Base-by-base conservation (phyloP, 2,888 invertebrate species). In the Halocaridina rubra region DNA sequence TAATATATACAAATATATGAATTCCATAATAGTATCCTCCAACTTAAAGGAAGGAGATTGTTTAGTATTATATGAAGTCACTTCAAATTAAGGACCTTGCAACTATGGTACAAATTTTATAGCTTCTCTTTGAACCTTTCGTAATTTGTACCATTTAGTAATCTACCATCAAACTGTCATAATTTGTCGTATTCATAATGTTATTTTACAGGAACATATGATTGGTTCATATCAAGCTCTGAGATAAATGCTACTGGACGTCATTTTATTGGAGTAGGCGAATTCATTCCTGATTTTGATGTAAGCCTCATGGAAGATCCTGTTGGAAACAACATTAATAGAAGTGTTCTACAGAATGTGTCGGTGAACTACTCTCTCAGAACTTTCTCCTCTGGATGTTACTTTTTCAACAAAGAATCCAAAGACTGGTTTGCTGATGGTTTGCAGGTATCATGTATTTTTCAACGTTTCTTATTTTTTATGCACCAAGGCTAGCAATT, bases 311-410 rank as follows among this genome's bases (percentile, higher is more conserved):
- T 69, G n/a, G 16, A 27, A 5, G n/a, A 69, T 27, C 30, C 69
- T 19, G 3, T 30, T 27, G 19, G 5, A 16, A 69, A 32, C 29
- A n/a, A 4, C 10, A 8, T 53, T 13, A 69, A 67, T 33, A 10
- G 33, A 1, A 69, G 78, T n/a, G n/a, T 46, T 19, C 13, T 79
- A 29, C 22, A 71, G 32, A 79, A 80, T 46, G 24, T 84, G 16
- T 30, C 77, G 8, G 59, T 76, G 22, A 89, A 90, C 81, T 92
- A 91, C 88, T 88, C 89, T 27, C 79, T 92, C 16, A 86, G 90
- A 16, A 89, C 90, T 4, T 90, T 89, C 86, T 89, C 90, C n/a
- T 90, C 91, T 1, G 91, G 91, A 2, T 92, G 92, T 88, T 90
- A 90, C 76, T 91, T 89, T 86, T 90, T 89, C 84, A 89, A 91